Conservation (phyloP, 2,113 vertebrate species). For the Etia nguti region DNA sequence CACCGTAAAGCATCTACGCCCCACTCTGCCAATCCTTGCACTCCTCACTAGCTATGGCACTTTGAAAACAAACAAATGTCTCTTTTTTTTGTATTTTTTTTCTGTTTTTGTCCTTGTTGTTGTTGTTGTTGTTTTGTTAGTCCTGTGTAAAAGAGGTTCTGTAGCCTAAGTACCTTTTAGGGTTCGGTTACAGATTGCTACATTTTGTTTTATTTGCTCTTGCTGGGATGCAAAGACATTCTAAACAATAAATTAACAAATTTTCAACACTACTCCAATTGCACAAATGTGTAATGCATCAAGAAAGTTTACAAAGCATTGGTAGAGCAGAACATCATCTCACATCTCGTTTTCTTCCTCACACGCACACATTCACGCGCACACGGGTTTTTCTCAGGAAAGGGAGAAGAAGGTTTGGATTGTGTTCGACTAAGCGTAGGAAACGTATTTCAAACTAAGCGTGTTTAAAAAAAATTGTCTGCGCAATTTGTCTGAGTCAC, state of each 20-base stretch:
- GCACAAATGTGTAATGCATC: slow-evolving; percentile 56
- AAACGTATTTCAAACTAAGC: slow-evolving; percentile 44
- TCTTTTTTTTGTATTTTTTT: slow-evolving; percentile 6
- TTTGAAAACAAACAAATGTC: slow-evolving; percentile 59
- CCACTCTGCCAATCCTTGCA: slow-evolving; percentile 52
- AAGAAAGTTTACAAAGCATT: slow-evolving; percentile 62
- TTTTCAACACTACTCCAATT: slow-evolving; percentile 61
- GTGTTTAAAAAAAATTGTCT: slow-evolving; percentile 47
- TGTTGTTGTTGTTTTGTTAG: slow-evolving; percentile 40
- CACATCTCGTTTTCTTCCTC: slow-evolving; percentile 7
- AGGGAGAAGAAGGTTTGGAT: slow-evolving; percentile 30
- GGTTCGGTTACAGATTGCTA: slow-evolving; percentile 67
- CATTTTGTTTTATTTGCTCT: slow-evolving; percentile 66
- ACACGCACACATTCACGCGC: neutral
- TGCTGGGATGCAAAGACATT: slow-evolving; percentile 67
- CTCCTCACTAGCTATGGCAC: slow-evolving; percentile 75
- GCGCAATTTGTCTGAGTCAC: slow-evolving; percentile 1
- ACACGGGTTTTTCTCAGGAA: slow-evolving; percentile 28
- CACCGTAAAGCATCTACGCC: slow-evolving; percentile 64
- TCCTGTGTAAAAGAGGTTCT: slow-evolving; percentile 64
- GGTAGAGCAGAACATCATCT: slow-evolving; percentile 40
- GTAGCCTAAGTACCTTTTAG: slow-evolving; percentile 52
- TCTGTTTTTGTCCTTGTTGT: neutral
- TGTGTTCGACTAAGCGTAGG: slow-evolving; percentile 41
- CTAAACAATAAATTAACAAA: slow-evolving; percentile 68